Evolutionary conservation across 2,888 invertebrate genomes (phyloP).

Genomic region (Philereme vetulata): DNA sequence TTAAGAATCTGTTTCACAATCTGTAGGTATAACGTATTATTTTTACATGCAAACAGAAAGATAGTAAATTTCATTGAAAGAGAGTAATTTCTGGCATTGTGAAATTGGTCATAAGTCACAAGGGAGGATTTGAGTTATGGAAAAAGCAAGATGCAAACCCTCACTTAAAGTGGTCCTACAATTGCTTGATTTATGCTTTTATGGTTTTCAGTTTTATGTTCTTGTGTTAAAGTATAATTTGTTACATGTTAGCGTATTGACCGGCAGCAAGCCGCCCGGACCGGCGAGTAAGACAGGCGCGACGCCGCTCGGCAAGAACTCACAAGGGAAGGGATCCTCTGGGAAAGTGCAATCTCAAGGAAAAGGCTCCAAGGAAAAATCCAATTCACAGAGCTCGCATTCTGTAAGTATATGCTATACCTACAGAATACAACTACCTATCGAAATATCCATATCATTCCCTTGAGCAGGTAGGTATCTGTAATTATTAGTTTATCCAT

Average conservation of each 20-base stretch:
- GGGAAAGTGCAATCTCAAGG: conserved; percentile 62
- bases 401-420: conserved; percentile 49
- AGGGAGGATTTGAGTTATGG: too few relatives aligned
- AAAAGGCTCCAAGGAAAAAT: conserved; percentile 60
- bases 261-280: conserved; percentile 79
- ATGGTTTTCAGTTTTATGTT: neutral
- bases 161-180: neutral
- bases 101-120: too few relatives aligned
- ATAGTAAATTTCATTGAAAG: too few relatives aligned
- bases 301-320: conserved; percentile 62
- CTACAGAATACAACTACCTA: too few relatives aligned
- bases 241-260: conserved; percentile 58
- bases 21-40: too few relatives aligned
- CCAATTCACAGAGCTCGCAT: conserved; percentile 57
- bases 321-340: conserved; percentile 57
- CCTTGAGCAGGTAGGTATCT: too few relatives aligned
- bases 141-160: too few relatives aligned
- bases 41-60: too few relatives aligned
- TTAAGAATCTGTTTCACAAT: too few relatives aligned
- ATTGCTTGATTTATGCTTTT: neutral
- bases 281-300: conserved; percentile 81
- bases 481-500: too few relatives aligned
- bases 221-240: conserved; percentile 19
- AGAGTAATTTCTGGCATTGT: too few relatives aligned
- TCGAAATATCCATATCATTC: too few relatives aligned